Conservation (phyloP, 2,888 invertebrate genomes). For the Bombyx huttoni region DNA sequence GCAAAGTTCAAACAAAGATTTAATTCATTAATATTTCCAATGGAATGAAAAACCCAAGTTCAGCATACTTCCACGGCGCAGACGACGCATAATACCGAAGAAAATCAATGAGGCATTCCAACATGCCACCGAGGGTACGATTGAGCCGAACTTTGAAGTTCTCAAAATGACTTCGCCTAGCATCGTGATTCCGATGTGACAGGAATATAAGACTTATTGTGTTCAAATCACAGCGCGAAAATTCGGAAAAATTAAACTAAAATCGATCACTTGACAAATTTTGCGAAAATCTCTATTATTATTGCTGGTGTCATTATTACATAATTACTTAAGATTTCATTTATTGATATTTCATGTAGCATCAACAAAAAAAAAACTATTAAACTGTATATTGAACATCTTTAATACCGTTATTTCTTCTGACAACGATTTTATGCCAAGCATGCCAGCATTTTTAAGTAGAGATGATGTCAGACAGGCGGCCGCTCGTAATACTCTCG, state of each 20-base stretch:
- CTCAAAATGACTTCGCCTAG: constrained; percentile 34
- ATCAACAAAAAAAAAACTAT: no score
- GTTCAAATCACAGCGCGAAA: neutral
- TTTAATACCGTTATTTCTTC: no score
- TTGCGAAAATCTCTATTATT: no score
- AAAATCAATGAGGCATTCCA: constrained; percentile 53
- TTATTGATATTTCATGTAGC: no score
- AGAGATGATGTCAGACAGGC: no score
- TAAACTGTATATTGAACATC: no score
- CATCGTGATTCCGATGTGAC: constrained; percentile 23
- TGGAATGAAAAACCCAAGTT: constrained; percentile 42
- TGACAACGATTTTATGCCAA: no score
- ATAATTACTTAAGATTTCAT: no score
- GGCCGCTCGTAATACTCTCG: no score
- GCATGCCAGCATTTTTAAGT: no score
- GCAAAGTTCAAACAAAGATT: constrained; percentile 21
- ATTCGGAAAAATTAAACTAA: neutral
- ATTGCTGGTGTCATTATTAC: no score
- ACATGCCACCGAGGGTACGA: constrained; percentile 36
- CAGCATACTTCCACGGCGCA: constrained; percentile 52
- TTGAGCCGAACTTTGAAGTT: constrained; percentile 34
- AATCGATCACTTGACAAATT: neutral
- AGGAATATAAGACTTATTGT: constrained; percentile 5
- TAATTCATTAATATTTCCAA: constrained; percentile 48
- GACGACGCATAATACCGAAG: constrained; percentile 35